Evolutionary conservation across 2,797 vertebrate species (phyloP), one percentile per base, ranked within the genome.

Genomic region (Rhinichthys osculus): DNA sequence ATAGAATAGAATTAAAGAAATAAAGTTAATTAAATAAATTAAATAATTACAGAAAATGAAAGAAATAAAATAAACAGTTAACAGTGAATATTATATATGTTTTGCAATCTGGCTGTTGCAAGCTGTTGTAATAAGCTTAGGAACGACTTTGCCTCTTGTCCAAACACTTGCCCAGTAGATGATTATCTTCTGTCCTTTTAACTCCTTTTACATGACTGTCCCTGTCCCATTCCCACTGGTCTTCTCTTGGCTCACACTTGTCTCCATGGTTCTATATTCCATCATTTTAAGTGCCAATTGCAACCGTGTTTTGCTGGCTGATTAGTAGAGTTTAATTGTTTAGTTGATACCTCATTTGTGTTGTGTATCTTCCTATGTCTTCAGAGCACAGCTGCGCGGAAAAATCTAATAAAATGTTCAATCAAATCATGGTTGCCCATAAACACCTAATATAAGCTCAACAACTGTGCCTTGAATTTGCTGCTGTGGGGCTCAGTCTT

Each of bases 91-190:
- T 73, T 27, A 27, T 27, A 27, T 1, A 27, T 27, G 35, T 27
- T 30, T 79, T 79, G n/a, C 59, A 62, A 33, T 82, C 38, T 73
- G 69, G 38, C 10, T 47, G 40, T 59, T 44, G 54, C 81, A 64
- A n/a, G 54, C 81, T 83, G 81, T 83, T 64, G 35, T 72, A 72
- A 72, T 62, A n/a, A 66, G 78, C n/a, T 66, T 66, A 66, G 9
- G 17, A 66, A 33, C 0, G 42, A 67, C 62, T 74, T 66, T 66
- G 71, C 66, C 7, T 50, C 21, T 38, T 74, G 47, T 50, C 57
- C 57, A 84, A 40, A 30, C 82, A 77, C 30, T 74, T 64, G 19
- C 38, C 38, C 30, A 83, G 57, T 73, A 33, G 38, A 73, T 7
- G 44, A 72, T 81, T 78, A 62, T 80, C 44, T 69, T 73, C 30